Base-by-base conservation (phyloP, 2,113 vertebrate genomes). In the Arvicanthis niloticus region DNA sequence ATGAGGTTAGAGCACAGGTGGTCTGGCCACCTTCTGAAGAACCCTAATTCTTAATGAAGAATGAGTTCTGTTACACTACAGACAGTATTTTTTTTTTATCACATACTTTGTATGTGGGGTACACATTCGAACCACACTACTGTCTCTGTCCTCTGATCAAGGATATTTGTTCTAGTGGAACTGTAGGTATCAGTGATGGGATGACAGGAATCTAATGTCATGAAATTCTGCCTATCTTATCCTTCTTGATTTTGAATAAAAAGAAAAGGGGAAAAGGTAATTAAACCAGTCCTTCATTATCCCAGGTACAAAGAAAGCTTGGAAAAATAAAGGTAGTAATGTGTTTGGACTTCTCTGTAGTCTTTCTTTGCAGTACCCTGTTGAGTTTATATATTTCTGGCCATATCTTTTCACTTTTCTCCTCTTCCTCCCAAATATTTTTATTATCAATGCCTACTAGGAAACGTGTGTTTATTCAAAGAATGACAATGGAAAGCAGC, bases 381-480 rank as follows among this genome's bases (percentile, higher is more conserved):
- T n/a, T 91, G 88, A 86, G 9, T 15, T 84, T 93, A 88, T 17
- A 34, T 65, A 9, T 85, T 45, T 92, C 51, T 96, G 45, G 17
- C 48, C 26, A 91, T 13, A 17, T 95, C 26, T 19, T 24, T 88
- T 0, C 1, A 67, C 29, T 88, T 77, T 70, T 24, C 1, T 53
- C 72, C 60, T 3, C 17, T 86, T 51, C 40, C 73, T 42, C 1
- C 22, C 45, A 37, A 94, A 60, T 88, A 88, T 29, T 81, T 93
- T 90, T 24, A 56, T 68, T 91, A 7, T 81, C 65, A 22, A n/a
- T 58, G 37, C 72, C 95, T 48, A 68, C 92, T 91, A 82, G 84
- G 90, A 92, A 45, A 91, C 62, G 9, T 4, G 68, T 75, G 58
- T 58, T 84, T 91, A 90, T n/a, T 21, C 70, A 19, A 76, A 82